Conservation (phyloP, 92 coral and sea anemone genomes). For the Epizoanthus stellaris region DNA sequence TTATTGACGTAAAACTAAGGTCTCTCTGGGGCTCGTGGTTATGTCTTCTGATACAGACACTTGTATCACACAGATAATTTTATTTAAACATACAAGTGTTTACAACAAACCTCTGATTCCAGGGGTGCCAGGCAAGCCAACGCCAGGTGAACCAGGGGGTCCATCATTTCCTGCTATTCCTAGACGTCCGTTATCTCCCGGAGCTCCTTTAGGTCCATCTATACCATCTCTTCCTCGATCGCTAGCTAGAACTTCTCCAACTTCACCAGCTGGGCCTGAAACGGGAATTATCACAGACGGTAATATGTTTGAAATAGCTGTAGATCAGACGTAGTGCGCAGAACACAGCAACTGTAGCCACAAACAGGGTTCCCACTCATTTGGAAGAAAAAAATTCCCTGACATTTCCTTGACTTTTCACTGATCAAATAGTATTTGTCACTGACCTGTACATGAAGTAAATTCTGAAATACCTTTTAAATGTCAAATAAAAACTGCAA, state of each 20-base stretch:
- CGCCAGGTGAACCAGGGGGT: slow-evolving; percentile 48
- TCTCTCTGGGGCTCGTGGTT: background rate
- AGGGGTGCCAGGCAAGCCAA: slow-evolving; percentile 36
- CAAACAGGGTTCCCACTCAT: too few relatives aligned
- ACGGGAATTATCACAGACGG: background rate
- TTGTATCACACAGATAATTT: background rate
- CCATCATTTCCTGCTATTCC: slow-evolving; percentile 51
- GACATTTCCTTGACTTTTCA: too few relatives aligned
- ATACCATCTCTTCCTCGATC: slow-evolving; percentile 42
- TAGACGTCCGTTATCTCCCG: slow-evolving; percentile 50
- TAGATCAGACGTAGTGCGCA: too few relatives aligned
- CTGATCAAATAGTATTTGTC: too few relatives aligned
- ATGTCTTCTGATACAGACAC: background rate
- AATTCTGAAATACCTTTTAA: too few relatives aligned
- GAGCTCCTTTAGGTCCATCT: slow-evolving; percentile 38
- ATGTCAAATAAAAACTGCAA: too few relatives aligned
- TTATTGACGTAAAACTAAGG: background rate
- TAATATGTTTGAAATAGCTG: too few relatives aligned
- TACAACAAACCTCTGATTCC: slow-evolving; percentile 33
- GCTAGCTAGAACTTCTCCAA: slow-evolving; percentile 30
- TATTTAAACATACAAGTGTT: background rate
- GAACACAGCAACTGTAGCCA: too few relatives aligned
- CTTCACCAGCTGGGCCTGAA: slow-evolving; percentile 62
- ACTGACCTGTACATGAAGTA: too few relatives aligned
- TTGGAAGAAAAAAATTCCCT: too few relatives aligned